Conservation (phyloP, 2,888 invertebrate genomes). For the Drosophila cognata region DNA sequence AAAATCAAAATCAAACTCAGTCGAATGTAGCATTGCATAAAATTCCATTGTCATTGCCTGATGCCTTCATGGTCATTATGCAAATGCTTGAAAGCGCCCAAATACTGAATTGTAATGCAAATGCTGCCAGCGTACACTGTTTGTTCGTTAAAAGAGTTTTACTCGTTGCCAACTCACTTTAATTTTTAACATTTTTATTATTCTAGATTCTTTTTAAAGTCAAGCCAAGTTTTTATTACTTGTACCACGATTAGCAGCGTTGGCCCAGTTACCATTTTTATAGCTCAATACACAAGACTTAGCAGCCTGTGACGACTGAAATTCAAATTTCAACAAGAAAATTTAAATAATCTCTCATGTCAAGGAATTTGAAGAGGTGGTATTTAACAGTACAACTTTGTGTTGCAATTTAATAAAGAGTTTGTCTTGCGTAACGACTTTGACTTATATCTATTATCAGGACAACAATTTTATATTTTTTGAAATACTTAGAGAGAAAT, state of each 20-base stretch:
- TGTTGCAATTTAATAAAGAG: background rate
- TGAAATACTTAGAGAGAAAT: background rate
- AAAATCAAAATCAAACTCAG: conserved; percentile 35
- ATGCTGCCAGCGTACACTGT: conserved; percentile 14
- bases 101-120: conserved; percentile 23
- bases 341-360: background rate
- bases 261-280: background rate
- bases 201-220: background rate
- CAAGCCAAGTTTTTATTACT: background rate
- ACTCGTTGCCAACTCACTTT: background rate
- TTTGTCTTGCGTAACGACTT: background rate
- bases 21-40: conserved; percentile 47
- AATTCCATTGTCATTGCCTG: conserved; percentile 45
- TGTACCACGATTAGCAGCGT: background rate
- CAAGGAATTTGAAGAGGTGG: background rate
- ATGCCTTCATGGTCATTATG: conserved; percentile 47
- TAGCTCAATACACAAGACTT: background rate
- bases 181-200: background rate
- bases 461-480: background rate
- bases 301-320: background rate
- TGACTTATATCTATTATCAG: background rate
- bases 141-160: background rate
- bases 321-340: background rate
- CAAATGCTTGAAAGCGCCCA: conserved; percentile 29
- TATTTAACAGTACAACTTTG: background rate